Percentiles rank a stretch among this genome's conserved stretches.
Evolutionary conservation across 1,140 invertebrate species (phyloP).

Genomic region (Cyclargus thomasi): DNA sequence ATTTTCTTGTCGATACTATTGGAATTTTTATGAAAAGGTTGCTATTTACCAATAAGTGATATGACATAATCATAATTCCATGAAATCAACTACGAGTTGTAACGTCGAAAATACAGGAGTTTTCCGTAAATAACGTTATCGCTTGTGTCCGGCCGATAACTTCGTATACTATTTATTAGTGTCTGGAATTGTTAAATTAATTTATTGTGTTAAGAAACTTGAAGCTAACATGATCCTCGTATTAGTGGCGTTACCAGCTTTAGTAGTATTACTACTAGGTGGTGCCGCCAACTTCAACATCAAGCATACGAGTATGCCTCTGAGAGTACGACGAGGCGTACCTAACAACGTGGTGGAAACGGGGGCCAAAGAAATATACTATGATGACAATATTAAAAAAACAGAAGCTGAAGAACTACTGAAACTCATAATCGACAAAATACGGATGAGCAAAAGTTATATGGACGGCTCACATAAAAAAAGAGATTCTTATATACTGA

Average conservation of each 20-base stretch:
- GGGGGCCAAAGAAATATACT: neutral
- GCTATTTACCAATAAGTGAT: neutral
- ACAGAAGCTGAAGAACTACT: neutral
- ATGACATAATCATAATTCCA: neutral
- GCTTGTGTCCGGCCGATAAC: neutral
- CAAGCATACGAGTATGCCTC: neutral
- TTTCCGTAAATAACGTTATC: neutral
- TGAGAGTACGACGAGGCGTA: neutral
- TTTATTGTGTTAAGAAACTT: neutral
- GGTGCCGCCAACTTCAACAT: neutral
- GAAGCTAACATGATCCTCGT: neutral
- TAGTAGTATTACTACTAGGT: neutral
- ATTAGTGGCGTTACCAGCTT: neutral
- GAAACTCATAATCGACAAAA: neutral
- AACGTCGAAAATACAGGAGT: neutral
- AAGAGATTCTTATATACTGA: neutral
- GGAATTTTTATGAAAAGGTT: neutral
- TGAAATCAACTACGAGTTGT: neutral
- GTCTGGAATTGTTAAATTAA: neutral
- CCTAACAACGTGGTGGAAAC: neutral
- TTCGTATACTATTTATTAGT: neutral
- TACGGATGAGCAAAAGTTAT: neutral
- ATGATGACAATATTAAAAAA: neutral
- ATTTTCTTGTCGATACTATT: too few relatives aligned
- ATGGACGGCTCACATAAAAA: neutral